Base-by-base conservation (phyloP, 2,888 invertebrate species). In the Hemaris fuciformis region DNA sequence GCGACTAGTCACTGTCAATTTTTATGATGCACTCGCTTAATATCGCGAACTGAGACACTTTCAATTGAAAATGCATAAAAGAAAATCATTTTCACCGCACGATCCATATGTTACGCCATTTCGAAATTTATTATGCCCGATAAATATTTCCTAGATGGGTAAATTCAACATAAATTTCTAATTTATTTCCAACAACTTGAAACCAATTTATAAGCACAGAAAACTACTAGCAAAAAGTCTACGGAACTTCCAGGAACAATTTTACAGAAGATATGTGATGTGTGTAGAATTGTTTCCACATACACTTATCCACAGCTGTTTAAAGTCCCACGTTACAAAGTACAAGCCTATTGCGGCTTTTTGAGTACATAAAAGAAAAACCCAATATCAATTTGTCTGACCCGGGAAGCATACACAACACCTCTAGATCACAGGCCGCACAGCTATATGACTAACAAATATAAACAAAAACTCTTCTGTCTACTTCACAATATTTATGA, bases 1-100 rank as follows among this genome's bases (percentile, higher is more conserved):
- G 80, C 73, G 75, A 75, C 81, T 79, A 84, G 85, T 88, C 88
- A 81, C 76, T 89, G 87, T 85, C 85, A 84, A 85, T 85, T 89
- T 88, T 90, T 89, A 90, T 87, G 85, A 84, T 77, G 79, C 85
- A 83, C 80, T 85, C 81, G 79, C 79, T 80, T 74, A 81, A 83
- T 87, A 87, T 83, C 82, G 75, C 73, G 66, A 76, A 57, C 69
- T 65, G 65, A 34, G 64, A 65, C 66, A 65, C 59, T 64, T 59
- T 62, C 71, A 66, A 69, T 72, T 70, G 66, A 67, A 68, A 38
- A n/a, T 38, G 62, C 62, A 20, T 65, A 66, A 70, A 31, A 57
- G 22, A 38, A 57, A 38, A 67, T 73, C 5, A 41, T 57, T 34
- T 57, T 57, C 57, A 38, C 38, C 6, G 13, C 22, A 1, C 57